Evolutionary conservation across 2,113 vertebrate genomes (phyloP).

Genomic region (Cinclus cinclus): DNA sequence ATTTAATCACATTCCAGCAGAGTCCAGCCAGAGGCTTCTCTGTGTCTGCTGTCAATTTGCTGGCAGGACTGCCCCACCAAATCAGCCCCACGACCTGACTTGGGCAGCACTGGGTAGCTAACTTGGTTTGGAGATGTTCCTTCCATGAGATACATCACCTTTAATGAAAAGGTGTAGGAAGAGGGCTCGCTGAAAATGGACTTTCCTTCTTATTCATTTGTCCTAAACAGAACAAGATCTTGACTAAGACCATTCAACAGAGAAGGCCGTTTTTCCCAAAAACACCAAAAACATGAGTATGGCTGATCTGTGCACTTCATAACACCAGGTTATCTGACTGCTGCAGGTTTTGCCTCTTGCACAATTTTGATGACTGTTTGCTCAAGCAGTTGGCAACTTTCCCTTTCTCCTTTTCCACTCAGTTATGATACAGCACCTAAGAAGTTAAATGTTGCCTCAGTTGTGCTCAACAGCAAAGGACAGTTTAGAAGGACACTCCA

Average conservation of each 20-base stretch:
- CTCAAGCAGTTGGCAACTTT: neutral
- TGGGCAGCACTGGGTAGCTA: neutral
- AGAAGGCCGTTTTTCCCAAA: neutral
- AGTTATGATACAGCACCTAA: neutral
- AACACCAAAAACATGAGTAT: neutral
- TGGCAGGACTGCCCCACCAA: neutral
- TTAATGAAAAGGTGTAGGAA: neutral
- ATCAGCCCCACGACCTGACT: accelerated
- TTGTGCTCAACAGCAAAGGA: neutral
- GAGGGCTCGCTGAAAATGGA: neutral
- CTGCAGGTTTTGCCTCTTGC: neutral
- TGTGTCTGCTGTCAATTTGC: neutral
- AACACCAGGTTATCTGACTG: neutral
- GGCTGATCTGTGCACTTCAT: neutral
- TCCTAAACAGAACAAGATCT: neutral
- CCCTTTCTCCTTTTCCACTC: neutral
- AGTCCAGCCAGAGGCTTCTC: neutral
- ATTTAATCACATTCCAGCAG: slow-evolving; percentile 8
- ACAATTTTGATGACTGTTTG: neutral
- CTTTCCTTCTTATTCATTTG: neutral
- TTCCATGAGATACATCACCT: neutral
- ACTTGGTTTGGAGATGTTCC: neutral
- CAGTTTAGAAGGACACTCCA: neutral
- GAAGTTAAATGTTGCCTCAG: neutral
- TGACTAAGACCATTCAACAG: neutral